Evolutionary conservation across 2,113 vertebrate genomes (phyloP), one percentile per base, ranked within the genome.

Genomic region (Tauraco erythrolophus): DNA sequence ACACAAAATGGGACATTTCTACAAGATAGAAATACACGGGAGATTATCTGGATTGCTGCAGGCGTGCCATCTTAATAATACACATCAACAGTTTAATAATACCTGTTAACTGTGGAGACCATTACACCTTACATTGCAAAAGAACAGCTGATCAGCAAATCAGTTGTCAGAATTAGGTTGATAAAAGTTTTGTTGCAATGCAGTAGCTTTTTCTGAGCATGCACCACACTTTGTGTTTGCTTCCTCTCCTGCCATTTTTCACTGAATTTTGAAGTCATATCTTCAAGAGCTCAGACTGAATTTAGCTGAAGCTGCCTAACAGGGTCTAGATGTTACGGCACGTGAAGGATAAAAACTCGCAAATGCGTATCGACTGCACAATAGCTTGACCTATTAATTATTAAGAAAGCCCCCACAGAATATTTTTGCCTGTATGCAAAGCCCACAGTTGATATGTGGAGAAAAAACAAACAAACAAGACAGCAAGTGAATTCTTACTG

Each of bases 1-100:
- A 99, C 93, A 99, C 99, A 56, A 99, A 99, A 96, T 99, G 99
- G 77, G 99, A 99, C 99, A 99, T 99, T 89, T 99, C 99, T 99
- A 92, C 17, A 94, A 41, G 0, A 48, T 22, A 96, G 23, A 80
- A 57, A 95, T 4, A 66, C 0, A 77, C 3, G 76, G 89, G 48
- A 23, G 66, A 21, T 92, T 10, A 22, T 3, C 18, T 24, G 30
- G 14, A 10, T 11, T 28, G 54, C 82, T 71, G 82, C 70, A 58
- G 37, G 35, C 9, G 10, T 6, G 16, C 7, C 5, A 9, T 50
- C 62, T 11, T 10, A 10, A 5, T 4, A 50, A 8, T 1, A 7
- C 64, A 11, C 3, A 22, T 18, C 11, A 21, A 8, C 56, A 21
- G 31, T 7, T 41, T 13, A 31, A 68, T n/a, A n/a, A n/a, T n/a